Base-by-base conservation (phyloP, 2,888 invertebrate genomes). In the Thereva unica region DNA sequence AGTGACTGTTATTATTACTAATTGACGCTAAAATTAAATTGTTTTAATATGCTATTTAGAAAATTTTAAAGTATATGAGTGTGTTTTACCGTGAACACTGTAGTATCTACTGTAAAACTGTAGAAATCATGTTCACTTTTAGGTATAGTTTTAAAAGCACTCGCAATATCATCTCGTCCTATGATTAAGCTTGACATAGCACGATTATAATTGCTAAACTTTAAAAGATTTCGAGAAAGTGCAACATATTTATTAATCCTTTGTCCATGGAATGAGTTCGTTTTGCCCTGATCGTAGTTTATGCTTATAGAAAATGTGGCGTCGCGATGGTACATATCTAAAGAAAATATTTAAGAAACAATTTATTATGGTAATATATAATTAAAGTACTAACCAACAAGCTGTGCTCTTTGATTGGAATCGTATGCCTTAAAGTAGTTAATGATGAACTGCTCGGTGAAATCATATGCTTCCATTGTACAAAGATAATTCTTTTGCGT, bases 71-170 rank as follows among this genome's bases (percentile, higher is more conserved):
- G 41, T 10, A 54, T 9, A 7, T 37, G 5, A 3, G 37, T 8
- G 10, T 41, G 34, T 7, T 34, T 47, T 45, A 67, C 67, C 6
- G 49, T 68, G 23, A 63, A 66, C 34, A 52, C 41, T 1, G 64
- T 56, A 8, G 64, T 50, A 54, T 70, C 71, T 1, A 64, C 68
- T 5, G 68, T 70, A 63, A 71, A 71, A 47, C 67, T 67, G 23
- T 40, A 59, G 35, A 70, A 61, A 65, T 71, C 70, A 50, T 71
- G 71, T 40, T 70, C 68, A 9, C 66, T 68, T 64, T 40, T n/a
- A 4, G 67, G 67, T 10, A 68, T 45, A 5, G 45, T 10, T 44
- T 63, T 64, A 23, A 69, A 63, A 4, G 67, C 34, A 12, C 41
- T 34, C n/a, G 8, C 12, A 63, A 71, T 67, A 8, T 64, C 42